A percentile compares a stretch with the other conserved stretches of the same genome.
Evolutionary conservation across 2,113 vertebrate species (phyloP).

Genomic region (Ramphastos sulfuratus): DNA sequence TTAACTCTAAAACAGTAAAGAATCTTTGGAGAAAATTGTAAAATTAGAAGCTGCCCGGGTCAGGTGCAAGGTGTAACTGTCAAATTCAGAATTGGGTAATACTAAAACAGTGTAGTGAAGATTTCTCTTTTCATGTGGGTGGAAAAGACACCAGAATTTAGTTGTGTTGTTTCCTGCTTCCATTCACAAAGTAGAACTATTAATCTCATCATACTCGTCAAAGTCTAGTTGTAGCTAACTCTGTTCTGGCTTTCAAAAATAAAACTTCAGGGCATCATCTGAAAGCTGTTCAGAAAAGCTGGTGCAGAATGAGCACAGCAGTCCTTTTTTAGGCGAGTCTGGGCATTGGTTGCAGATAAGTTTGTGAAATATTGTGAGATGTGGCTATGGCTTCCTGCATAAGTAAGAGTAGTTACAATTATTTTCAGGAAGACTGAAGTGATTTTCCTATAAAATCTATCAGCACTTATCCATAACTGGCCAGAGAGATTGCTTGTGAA

Average conservation of each 20-base stretch:
- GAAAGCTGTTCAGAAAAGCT: not conserved
- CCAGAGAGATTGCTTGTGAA: not conserved
- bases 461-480: not conserved
- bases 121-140: not conserved
- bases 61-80: not conserved
- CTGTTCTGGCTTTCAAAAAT: not conserved
- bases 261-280: not conserved
- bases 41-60: not conserved
- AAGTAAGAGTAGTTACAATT: not conserved
- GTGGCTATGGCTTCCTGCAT: not conserved
- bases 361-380: constrained; percentile 10
- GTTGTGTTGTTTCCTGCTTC: not conserved
- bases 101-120: not conserved
- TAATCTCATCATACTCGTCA: not conserved
- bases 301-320: not conserved
- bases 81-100: not conserved
- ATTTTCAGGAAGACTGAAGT: not conserved
- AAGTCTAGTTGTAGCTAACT: not conserved
- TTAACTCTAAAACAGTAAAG: not conserved
- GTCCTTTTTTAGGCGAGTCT: not conserved
- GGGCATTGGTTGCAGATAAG: not conserved
- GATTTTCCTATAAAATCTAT: not conserved
- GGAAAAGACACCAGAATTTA: not conserved
- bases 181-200: not conserved
- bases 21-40: not conserved